Evolutionary conservation across 2,797 vertebrate species (phyloP).

Genomic region (Gadopsis marmoratus): DNA sequence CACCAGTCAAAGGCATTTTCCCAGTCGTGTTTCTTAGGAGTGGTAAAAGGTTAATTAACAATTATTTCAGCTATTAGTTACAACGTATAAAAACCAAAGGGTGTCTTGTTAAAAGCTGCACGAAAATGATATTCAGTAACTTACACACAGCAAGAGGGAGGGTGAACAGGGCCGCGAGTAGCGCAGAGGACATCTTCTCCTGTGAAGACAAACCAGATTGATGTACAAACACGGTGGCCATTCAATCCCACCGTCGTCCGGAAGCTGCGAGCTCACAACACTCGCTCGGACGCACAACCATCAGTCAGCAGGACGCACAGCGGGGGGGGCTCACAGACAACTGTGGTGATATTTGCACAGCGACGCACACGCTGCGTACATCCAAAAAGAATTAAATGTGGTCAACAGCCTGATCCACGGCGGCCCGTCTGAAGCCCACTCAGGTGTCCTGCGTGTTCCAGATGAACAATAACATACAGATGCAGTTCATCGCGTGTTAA

Average conservation of each 20-base stretch:
- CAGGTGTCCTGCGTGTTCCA: constrained; percentile 52
- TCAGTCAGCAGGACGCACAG: constrained; percentile 45
- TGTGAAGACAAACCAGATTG: constrained; percentile 31
- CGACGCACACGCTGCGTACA: background rate
- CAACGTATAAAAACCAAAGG: background rate
- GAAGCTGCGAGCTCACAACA: constrained; percentile 30
- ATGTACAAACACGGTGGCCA: constrained; percentile 41
- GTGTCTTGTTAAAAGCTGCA: background rate
- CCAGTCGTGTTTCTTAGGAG: background rate
- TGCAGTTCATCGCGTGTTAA: no score
- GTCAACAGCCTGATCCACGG: constrained; percentile 4
- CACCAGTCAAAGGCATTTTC: background rate
- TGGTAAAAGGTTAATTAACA: background rate
- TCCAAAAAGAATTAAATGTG: background rate
- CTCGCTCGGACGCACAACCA: no score
- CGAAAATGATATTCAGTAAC: constrained; percentile 12
- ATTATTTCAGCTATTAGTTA: background rate
- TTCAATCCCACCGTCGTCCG: constrained; percentile 40
- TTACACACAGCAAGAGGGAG: constrained; percentile 66
- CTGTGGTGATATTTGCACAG: background rate
- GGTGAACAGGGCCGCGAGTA: constrained; percentile 54
- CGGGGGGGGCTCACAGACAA: constrained; percentile 1
- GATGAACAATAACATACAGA: no score
- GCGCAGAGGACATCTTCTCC: constrained; percentile 67
- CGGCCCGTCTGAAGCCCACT: constrained; percentile 24